These are phyloP conservation scores for Zootermopsis nevadensis DNA, from an alignment of 2,888 invertebrate genomes.

Conservation along the genomic window DNA sequence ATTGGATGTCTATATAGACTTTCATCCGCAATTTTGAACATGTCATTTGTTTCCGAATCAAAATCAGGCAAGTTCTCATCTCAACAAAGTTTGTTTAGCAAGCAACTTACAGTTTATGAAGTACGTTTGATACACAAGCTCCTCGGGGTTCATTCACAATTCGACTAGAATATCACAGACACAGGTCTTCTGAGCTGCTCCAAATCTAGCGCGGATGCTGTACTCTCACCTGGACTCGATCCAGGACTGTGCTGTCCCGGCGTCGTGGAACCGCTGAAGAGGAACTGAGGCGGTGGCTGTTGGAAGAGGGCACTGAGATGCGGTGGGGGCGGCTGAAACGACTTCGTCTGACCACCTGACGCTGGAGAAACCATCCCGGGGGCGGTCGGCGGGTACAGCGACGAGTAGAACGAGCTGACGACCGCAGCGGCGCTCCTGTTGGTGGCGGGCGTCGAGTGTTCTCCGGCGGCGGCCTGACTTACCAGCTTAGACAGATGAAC, in stretches of 20 bases:
- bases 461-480: conserved; percentile 58
- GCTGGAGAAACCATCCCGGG: conserved; percentile 35
- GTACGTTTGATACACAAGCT: too few species aligned
- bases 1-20: too few species aligned
- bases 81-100: too few species aligned
- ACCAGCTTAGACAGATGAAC: conserved; percentile 73
- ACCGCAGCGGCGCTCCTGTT: conserved; percentile 65
- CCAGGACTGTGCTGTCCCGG: conserved; percentile 63
- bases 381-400: conserved; percentile 65
- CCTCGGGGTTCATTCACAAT: too few species aligned
- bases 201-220: conserved; percentile 55
- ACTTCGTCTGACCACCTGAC: conserved; percentile 40
- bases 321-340: conserved; percentile 44
- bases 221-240: conserved; percentile 59
- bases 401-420: conserved; percentile 76
- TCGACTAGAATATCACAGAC: conserved; percentile 74
- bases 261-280: conserved; percentile 56
- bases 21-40: too few species aligned
- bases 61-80: too few species aligned
- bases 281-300: conserved; percentile 67
- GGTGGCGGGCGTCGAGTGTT: conserved; percentile 25
- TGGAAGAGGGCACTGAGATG: conserved; percentile 55
- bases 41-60: too few species aligned
- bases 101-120: too few species aligned
- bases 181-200: conserved; percentile 74